Evolutionary conservation across 2,113 vertebrate genomes (phyloP).

Genomic region (Leucosticte australis): DNA sequence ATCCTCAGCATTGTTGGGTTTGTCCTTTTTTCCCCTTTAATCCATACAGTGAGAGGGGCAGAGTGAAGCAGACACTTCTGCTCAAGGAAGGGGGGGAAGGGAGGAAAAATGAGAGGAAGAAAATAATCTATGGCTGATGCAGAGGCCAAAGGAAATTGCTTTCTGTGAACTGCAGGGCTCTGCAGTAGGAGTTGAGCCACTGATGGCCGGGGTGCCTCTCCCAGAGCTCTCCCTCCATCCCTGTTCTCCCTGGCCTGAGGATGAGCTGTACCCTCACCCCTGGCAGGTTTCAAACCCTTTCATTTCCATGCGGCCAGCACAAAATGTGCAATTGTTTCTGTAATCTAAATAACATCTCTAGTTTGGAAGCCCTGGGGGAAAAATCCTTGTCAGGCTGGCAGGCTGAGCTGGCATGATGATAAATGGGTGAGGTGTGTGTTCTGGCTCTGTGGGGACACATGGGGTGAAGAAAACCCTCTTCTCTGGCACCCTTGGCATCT

Average conservation of each 20-base stretch:
- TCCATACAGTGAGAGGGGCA: not conserved
- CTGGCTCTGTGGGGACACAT: not conserved
- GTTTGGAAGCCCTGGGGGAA: not conserved
- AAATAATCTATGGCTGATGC: conserved; percentile 2
- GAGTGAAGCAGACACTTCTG: not conserved
- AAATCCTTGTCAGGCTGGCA: conserved; percentile 41
- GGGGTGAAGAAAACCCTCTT: conserved; percentile 5
- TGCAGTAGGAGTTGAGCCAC: not conserved
- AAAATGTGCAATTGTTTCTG: conserved; percentile 45
- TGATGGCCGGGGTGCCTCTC: not conserved
- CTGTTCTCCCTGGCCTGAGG: not conserved
- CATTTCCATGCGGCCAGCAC: not conserved
- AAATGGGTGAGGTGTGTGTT: conserved; percentile 48
- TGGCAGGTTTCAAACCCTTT: not conserved
- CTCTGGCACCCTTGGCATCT: not conserved
- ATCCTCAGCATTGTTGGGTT: conserved; percentile 73
- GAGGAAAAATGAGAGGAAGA: conserved; percentile 1
- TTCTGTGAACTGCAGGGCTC: conserved; percentile 8
- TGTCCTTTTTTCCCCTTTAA: not conserved
- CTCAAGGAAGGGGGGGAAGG: not conserved
- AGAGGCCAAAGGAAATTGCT: conserved; percentile 43
- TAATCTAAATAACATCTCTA: conserved; percentile 47
- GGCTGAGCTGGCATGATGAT: conserved; percentile 33
- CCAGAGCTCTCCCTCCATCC: not conserved
- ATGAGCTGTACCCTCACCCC: not conserved